A percentile compares a stretch with the other conserved stretches of the same genome.
Evolutionary conservation across 2,113 vertebrate species (phyloP).

Genomic region (Heterocephalus glaber): DNA sequence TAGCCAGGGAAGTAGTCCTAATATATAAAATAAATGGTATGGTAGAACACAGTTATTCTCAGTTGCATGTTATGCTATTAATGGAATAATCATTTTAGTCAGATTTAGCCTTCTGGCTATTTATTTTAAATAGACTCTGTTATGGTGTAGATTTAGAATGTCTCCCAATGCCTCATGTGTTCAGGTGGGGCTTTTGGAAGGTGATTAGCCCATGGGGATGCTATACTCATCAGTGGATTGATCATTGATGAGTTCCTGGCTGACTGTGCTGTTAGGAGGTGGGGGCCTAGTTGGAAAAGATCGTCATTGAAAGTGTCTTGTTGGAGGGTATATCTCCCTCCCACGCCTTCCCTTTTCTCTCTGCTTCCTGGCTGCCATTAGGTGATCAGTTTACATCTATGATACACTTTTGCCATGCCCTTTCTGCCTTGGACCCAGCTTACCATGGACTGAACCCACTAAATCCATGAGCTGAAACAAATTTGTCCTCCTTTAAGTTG

Average conservation of each 20-base stretch:
- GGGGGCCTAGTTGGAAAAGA: not conserved
- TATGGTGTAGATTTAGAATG: not conserved
- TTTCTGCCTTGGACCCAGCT: not conserved
- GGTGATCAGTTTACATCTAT: not conserved
- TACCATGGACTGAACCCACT: not conserved
- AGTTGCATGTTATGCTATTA: constrained; percentile 15
- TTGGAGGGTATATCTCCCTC: not conserved
- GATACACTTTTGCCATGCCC: not conserved
- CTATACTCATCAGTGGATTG: not conserved
- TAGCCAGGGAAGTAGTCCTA: not conserved
- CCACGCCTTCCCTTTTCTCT: not conserved
- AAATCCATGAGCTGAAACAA: not conserved
- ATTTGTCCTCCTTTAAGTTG: not conserved
- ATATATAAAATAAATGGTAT: not conserved
- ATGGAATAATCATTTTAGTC: constrained; percentile 23
- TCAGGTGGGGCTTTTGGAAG: not conserved
- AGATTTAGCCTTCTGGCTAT: constrained; percentile 9
- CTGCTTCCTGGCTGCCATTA: not conserved
- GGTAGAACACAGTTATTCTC: not conserved
- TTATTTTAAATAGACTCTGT: not conserved
- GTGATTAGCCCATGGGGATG: not conserved
- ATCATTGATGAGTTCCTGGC: not conserved
- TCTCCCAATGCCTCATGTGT: not conserved
- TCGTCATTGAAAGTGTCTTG: too few species aligned
- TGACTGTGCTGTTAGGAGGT: not conserved